Base-by-base conservation (phyloP, 1,140 invertebrate species). In the Colletes latitarsis region DNA sequence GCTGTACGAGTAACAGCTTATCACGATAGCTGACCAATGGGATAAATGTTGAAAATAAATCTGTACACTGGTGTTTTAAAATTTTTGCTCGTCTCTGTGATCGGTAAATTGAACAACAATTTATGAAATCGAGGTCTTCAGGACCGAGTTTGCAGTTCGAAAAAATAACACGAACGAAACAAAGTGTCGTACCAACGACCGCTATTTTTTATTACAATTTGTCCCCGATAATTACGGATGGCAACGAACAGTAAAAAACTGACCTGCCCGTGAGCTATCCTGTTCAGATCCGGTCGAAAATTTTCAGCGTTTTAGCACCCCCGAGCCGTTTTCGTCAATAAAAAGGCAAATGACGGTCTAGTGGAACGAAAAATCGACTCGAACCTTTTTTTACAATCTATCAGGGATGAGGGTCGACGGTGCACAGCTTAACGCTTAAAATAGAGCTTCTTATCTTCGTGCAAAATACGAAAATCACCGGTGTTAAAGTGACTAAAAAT, bases 221-320 rank as follows among this genome's bases (percentile, higher is more conserved):
- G 49, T 69, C 80, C 49, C 55, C n/a, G 64, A 82, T 82, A 82
- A 82, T 85, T 68, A 62, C 46, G 43, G 63, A 17, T 8, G 17
- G n/a, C 1, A 41, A n/a, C 1, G 4, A 17, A 49, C 55, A 46
- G 55, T 75, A 82, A 77, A 78, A 79, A 72, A 49, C 5, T 70
- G 69, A 82, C 81, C 81, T 82, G 76, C 3, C 14, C 52, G 43
- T 30, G n/a, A n/a, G 19, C 39, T 43, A 64, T 53, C 46, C 58
- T 12, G 53, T 0, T 21, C 0, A 62, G 4, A 21, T 68, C 41
- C 53, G 53, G 14, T 71, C 49, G 53, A 52, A 15, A 52, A 57
- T 1, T 39, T 82, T 46, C 30, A 30, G 30, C 30, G 43, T 9
- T 9, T 12, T 9, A 52, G 10, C 58, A 41, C 67, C 73, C 30